phyloP scores from a whole-genome alignment of 1,140 invertebrate genomes.

The Danaus plexippus region DNA sequence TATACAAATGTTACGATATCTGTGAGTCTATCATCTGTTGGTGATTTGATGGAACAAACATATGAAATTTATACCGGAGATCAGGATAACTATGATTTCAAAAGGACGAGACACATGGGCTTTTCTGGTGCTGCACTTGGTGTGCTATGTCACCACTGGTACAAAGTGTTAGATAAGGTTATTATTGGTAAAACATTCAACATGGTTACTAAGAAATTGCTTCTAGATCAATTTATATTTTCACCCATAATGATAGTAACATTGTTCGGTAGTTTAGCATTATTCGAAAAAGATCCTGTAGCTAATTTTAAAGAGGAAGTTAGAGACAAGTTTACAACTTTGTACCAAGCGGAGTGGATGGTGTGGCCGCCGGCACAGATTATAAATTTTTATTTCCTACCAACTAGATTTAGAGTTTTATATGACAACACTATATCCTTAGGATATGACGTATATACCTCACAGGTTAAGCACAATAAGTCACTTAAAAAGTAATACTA shows the following conservation, averaged over 20 bases:
- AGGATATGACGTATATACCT: slow-evolving; percentile 94
- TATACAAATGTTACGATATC: slow-evolving; percentile 91
- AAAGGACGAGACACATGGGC: slow-evolving; percentile 84
- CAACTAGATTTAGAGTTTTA: slow-evolving; percentile 86
- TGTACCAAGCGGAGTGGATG: slow-evolving; percentile 87
- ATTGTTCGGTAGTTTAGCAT: slow-evolving; percentile 85
- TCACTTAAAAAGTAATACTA: slow-evolving; percentile 20
- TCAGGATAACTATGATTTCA: slow-evolving; percentile 75
- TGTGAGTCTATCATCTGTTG: slow-evolving; percentile 79
- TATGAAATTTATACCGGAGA: slow-evolving; percentile 82
- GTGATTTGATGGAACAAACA: slow-evolving; percentile 88
- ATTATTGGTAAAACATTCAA: slow-evolving; percentile 79
- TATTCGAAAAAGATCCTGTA: slow-evolving; percentile 78
- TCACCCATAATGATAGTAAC: slow-evolving; percentile 87
- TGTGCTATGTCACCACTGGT: slow-evolving; percentile 88
- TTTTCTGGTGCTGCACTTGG: slow-evolving; percentile 85
- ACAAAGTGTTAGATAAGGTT: slow-evolving; percentile 75
- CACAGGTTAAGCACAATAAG: slow-evolving; percentile 84
- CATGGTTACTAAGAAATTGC: slow-evolving; percentile 86
- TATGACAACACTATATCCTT: slow-evolving; percentile 93
- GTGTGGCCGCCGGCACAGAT: slow-evolving; percentile 83
- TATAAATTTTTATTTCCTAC: slow-evolving; percentile 89
- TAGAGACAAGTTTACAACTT: slow-evolving; percentile 81
- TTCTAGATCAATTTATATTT: slow-evolving; percentile 90
- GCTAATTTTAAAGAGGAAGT: slow-evolving; percentile 80